A percentile compares a stretch with the other conserved stretches of the same genome.
phyloP scores from a whole-genome alignment of 2,888 invertebrate genomes.

The Pomacea canaliculata region DNA sequence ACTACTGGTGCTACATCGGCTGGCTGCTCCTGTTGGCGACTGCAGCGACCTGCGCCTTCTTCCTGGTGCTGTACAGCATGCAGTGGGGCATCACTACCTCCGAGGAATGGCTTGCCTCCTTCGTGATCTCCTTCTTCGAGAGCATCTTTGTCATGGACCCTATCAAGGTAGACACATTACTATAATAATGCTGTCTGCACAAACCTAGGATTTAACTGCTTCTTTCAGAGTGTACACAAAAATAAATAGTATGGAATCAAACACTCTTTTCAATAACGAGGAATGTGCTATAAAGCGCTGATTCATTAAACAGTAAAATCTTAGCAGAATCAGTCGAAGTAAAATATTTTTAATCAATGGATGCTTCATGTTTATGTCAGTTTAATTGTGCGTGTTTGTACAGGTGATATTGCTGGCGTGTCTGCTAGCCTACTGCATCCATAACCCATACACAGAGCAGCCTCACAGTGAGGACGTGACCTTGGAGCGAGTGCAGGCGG shows the following conservation, averaged over 20 bases:
- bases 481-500: slow-evolving; percentile 17
- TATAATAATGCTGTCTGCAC: background rate
- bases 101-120: slow-evolving; percentile 69
- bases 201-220: too few species aligned
- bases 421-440: slow-evolving; percentile 22
- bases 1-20: slow-evolving; percentile 44
- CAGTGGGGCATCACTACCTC: slow-evolving; percentile 70
- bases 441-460: slow-evolving; percentile 23
- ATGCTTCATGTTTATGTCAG: too few species aligned
- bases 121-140: slow-evolving; percentile 66
- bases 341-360: too few species aligned
- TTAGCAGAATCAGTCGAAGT: too few species aligned
- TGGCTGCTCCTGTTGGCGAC: slow-evolving; percentile 62
- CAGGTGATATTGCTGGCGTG: slow-evolving; percentile 30
- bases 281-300: too few species aligned
- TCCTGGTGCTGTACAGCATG: slow-evolving; percentile 70
- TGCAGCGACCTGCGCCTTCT: slow-evolving; percentile 65
- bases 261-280: too few species aligned
- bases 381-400: too few species aligned
- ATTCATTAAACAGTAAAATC: too few species aligned
- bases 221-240: too few species aligned
- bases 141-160: slow-evolving; percentile 68
- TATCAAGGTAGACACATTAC: slow-evolving; percentile 58
- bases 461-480: slow-evolving; percentile 16
- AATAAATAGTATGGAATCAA: too few species aligned